Conservation (phyloP, 1,140 invertebrate genomes). For the Hydropsyche tenuis region DNA sequence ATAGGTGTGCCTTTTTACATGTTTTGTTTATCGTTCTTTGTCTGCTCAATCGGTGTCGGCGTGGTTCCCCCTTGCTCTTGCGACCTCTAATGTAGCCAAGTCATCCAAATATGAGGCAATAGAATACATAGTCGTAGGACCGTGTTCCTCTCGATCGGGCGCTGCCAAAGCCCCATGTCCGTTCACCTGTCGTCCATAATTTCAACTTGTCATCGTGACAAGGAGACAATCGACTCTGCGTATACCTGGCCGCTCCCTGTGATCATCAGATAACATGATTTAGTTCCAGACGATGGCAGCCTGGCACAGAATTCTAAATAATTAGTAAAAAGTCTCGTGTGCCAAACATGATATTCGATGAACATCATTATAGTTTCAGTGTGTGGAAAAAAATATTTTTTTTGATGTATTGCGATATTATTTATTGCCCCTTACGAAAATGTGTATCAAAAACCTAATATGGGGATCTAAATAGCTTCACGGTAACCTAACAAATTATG, state of each 20-base stretch:
- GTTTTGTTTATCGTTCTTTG: background rate
- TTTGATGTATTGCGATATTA: background rate
- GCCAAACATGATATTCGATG: background rate
- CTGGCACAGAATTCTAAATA: constrained; percentile 19
- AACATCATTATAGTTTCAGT: background rate
- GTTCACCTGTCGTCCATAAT: constrained; percentile 45
- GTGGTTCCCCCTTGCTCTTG: background rate
- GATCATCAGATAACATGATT: constrained; percentile 39
- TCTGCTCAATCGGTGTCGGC: background rate
- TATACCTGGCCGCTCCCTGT: constrained; percentile 45
- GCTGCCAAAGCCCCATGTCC: constrained; percentile 33
- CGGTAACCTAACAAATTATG: constrained; percentile 41
- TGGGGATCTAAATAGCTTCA: constrained; percentile 34
- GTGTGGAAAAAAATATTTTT: constrained; percentile 1
- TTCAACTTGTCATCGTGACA: constrained; percentile 47
- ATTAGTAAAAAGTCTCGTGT: constrained; percentile 16
- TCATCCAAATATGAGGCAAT: constrained; percentile 33
- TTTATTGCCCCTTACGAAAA: background rate
- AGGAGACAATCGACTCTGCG: constrained; percentile 32
- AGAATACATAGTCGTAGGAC: constrained; percentile 6
- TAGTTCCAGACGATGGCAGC: constrained; percentile 22
- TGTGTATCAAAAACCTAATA: constrained; percentile 4
- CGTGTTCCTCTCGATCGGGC: constrained; percentile 14
- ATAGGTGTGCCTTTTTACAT: background rate
- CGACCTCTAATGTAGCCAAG: constrained; percentile 25